phyloP scores from a whole-genome alignment of 2,113 vertebrate species.

The Chlorodrepanis virens region DNA sequence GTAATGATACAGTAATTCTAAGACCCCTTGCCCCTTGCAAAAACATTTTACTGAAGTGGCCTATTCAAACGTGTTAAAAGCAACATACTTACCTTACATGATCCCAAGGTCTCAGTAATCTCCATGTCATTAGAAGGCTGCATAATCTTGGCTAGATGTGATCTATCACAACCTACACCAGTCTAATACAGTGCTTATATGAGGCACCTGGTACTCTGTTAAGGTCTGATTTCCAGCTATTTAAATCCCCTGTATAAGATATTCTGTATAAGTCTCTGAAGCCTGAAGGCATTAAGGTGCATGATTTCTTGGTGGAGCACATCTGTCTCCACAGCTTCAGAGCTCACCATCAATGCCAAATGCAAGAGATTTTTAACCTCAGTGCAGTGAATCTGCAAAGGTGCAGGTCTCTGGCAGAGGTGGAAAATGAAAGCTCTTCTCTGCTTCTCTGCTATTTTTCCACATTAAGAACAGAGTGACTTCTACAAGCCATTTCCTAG shows the following conservation, averaged over 20 bases:
- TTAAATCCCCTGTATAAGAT: neutral
- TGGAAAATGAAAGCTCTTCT: neutral
- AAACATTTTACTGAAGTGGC: neutral
- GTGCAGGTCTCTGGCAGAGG: neutral
- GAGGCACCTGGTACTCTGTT: neutral
- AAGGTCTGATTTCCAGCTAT: neutral
- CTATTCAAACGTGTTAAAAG: neutral
- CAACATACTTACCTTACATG: neutral
- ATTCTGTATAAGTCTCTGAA: neutral
- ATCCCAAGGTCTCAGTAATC: neutral
- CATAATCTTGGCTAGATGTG: neutral
- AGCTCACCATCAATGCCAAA: neutral
- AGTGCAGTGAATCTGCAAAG: fast-evolving
- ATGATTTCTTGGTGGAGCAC: neutral
- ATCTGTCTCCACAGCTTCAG: neutral
- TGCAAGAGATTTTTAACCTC: neutral
- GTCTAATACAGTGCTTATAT: fast-evolving
- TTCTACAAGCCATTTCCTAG: neutral
- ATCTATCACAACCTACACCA: neutral
- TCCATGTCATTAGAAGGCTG: neutral
- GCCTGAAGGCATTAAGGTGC: neutral
- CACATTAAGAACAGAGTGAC: neutral
- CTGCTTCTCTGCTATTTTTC: neutral
- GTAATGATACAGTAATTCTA: neutral
- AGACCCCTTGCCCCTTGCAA: neutral